phyloP scores from a whole-genome alignment of 2,113 vertebrate species.

The Dipodomys ordii region DNA sequence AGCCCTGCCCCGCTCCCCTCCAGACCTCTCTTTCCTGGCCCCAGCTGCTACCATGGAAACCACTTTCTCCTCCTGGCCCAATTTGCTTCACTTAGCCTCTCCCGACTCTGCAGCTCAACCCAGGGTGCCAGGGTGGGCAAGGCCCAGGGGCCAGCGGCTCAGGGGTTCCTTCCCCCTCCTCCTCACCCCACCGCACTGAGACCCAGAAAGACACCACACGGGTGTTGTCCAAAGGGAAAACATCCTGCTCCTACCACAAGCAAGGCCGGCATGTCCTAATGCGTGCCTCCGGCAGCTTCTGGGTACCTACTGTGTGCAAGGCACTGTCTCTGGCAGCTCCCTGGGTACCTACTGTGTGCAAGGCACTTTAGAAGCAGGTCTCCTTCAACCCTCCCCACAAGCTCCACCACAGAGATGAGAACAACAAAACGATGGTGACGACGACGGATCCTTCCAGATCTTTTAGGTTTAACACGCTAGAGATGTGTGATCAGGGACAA shows the following conservation, averaged over 20 bases:
- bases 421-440: too few species aligned
- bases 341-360: not conserved
- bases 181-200: rapidly evolving
- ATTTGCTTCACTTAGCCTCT: conserved; percentile 52
- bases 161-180: not conserved
- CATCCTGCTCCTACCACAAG: rapidly evolving
- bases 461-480: rapidly evolving
- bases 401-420: too few species aligned
- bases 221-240: too few species aligned
- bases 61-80: conserved; percentile 15
- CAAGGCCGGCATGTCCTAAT: not conserved
- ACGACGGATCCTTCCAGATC: not conserved
- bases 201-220: not conserved
- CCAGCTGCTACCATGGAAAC: conserved; percentile 79
- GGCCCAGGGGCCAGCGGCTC: not conserved
- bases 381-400: not conserved
- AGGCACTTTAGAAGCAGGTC: not conserved
- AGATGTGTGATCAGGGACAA: not conserved
- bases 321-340: not conserved
- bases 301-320: not conserved
- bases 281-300: not conserved
- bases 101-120: not conserved
- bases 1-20: not conserved
- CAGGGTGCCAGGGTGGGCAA: not conserved
- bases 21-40: conserved; percentile 12